A percentile compares a stretch with the other conserved stretches of the same genome.
These are phyloP conservation scores for Carterocephalus palaemon DNA, from an alignment of 2,888 invertebrate species.

Conservation along the genomic window DNA sequence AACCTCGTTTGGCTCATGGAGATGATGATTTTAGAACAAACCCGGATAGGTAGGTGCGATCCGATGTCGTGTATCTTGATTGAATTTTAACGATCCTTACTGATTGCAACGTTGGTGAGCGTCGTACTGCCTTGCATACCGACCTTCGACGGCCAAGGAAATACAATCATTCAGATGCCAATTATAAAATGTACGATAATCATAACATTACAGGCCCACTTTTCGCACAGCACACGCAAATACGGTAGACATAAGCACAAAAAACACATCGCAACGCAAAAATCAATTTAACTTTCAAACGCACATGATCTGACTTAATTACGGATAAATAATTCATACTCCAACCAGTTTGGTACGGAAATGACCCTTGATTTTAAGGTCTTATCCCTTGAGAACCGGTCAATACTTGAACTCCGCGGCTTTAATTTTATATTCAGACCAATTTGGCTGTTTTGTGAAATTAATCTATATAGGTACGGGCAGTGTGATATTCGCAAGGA, in stretches of 20 bases:
- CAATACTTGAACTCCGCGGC: conserved; percentile 8
- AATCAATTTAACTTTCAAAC: conserved; percentile 4
- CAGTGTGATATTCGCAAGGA: conserved; percentile 48
- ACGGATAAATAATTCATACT: conserved; percentile 9
- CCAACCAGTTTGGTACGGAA: conserved; percentile 16
- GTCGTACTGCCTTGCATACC: conserved; percentile 56
- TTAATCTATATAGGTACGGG: not conserved
- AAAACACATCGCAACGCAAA: conserved; percentile 52
- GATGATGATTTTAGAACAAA: not conserved
- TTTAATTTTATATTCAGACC: not conserved
- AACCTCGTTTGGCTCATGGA: not conserved
- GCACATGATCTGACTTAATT: conserved; percentile 3
- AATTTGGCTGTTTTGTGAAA: conserved; percentile 2
- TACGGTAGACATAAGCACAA: conserved; percentile 24
- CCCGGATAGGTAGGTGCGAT: conserved; percentile 1
- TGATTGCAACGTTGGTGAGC: conserved; percentile 52
- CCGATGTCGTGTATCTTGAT: conserved; percentile 38
- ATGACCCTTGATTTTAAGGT: conserved; percentile 8
- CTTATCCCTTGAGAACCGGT: conserved; percentile 12
- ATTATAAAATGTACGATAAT: conserved; percentile 59
- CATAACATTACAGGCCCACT: conserved; percentile 46
- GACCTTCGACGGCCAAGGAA: conserved; percentile 73
- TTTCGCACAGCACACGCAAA: conserved; percentile 58
- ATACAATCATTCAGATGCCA: conserved; percentile 61
- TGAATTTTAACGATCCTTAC: conserved; percentile 46